Evolutionary conservation across 1,140 invertebrate species (phyloP), one percentile per base, ranked within the genome.

Genomic region (Calliphora vicina): DNA sequence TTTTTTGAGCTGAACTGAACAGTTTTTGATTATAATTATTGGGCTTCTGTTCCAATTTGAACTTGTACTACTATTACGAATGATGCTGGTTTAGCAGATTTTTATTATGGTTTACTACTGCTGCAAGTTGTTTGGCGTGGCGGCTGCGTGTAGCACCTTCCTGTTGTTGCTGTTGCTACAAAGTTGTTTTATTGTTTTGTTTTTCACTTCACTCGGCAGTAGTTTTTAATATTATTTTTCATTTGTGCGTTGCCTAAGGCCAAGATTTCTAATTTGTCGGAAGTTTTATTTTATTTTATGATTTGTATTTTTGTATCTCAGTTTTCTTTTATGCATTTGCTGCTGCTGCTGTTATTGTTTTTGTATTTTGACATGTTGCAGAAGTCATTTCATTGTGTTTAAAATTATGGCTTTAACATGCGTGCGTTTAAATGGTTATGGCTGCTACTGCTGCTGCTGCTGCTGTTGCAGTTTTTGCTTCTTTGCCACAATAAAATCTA

Each of bases 211-310:
- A 15, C 13, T 27, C 26, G 71, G 25, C 25, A 0, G 13, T 15
- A 6, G n/a, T 42, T 76, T 35, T 74, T 10, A 13, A 42, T 76
- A 12, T 76, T 76, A 2, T 12, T 76, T 20, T 42, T 43, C 35
- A 42, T 76, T 76, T 76, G 73, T 76, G 29, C 29, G 23, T 76
- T 76, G 73, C 73, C 73, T 20, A 9, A 4, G 35, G 73, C 35
- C 6, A 76, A 35, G 73, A 76, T 76, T 76, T 76, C 27, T 76
- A 76, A 76, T 76, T 76, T 76, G 73, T 76, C 73, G 73, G 73
- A 76, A 35, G 73, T 76, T 76, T 76, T 76, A 76, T 76, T 35
- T 67, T 67, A 25, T 67, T 67, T 67, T 67, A 67, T 67, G 61
- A 67, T 67, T 67, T 67, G 61, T 67, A 10, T 67, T 67, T 67